These are phyloP conservation scores for Ophraella communa DNA, from an alignment of 2,888 invertebrate species.

Conservation along the genomic window DNA sequence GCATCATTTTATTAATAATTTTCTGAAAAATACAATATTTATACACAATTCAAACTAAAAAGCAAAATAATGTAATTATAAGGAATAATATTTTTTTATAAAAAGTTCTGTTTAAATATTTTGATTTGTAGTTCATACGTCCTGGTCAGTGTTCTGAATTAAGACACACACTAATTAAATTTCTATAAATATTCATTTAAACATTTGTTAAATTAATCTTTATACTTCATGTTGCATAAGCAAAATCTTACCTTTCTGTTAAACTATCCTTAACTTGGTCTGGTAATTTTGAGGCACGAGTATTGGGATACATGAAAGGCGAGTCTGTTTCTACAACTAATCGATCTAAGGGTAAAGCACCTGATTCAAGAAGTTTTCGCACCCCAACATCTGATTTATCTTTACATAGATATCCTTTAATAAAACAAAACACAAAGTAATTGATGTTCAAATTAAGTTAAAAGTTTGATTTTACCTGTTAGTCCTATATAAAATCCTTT, in stretches of 20 bases:
- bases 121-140: too few species aligned
- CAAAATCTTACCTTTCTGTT: constrained; percentile 72
- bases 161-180: too few species aligned
- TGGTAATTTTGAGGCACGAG: constrained; percentile 89
- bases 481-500: constrained; percentile 86
- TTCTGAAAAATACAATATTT: background rate
- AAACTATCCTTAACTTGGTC: constrained; percentile 85
- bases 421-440: constrained; percentile 2
- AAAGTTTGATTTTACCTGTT: constrained; percentile 63
- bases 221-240: background rate
- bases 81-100: too few species aligned
- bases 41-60: too few species aligned
- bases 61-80: too few species aligned
- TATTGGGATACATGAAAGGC: constrained; percentile 96
- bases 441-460: background rate
- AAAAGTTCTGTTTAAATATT: too few species aligned
- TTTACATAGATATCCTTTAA: constrained; percentile 81
- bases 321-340: constrained; percentile 92
- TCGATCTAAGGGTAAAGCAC: constrained; percentile 81
- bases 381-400: constrained; percentile 93
- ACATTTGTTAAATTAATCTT: too few species aligned
- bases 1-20: background rate
- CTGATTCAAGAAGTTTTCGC: constrained; percentile 79
- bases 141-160: too few species aligned
- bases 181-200: too few species aligned